phyloP scores from a whole-genome alignment of 1,140 invertebrate species.

The Pantala flavescens region DNA sequence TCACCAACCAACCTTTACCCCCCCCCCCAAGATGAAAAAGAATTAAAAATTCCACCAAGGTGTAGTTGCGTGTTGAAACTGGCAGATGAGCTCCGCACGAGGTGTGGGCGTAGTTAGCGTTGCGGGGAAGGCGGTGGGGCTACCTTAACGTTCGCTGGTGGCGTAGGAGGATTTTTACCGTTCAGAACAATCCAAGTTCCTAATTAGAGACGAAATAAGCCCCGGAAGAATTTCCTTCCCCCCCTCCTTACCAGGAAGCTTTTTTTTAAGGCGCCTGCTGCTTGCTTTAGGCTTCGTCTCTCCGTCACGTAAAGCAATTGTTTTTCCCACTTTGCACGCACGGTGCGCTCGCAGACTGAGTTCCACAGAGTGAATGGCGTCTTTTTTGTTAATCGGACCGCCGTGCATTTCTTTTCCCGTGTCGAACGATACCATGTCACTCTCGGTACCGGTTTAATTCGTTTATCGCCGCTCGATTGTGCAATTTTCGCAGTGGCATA shows the following conservation, averaged over 20 bases:
- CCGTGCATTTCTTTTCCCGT: no score
- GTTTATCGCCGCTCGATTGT: no score
- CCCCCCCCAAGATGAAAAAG: neutral
- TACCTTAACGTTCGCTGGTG: neutral
- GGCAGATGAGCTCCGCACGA: neutral
- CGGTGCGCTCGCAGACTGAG: neutral
- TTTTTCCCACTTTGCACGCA: neutral
- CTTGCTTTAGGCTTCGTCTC: neutral
- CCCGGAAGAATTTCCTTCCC: neutral
- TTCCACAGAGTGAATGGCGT: no score
- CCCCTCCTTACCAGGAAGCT: no score
- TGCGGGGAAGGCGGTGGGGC: neutral
- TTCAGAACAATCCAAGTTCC: conserved; percentile 2
- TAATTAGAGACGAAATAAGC: conserved; percentile 7
- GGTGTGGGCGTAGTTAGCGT: neutral
- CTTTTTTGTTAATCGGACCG: no score
- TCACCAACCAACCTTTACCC: neutral
- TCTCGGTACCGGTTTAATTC: no score
- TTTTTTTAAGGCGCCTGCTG: no score
- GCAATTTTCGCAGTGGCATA: no score
- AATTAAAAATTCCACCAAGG: neutral
- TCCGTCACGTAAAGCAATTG: neutral
- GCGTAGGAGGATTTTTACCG: neutral
- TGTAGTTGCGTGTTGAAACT: conserved; percentile 6
- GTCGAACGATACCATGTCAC: no score